These are phyloP conservation scores for Pycnomerus fuliginosus DNA, from an alignment of 2,888 invertebrate species.

Conservation along the genomic window DNA sequence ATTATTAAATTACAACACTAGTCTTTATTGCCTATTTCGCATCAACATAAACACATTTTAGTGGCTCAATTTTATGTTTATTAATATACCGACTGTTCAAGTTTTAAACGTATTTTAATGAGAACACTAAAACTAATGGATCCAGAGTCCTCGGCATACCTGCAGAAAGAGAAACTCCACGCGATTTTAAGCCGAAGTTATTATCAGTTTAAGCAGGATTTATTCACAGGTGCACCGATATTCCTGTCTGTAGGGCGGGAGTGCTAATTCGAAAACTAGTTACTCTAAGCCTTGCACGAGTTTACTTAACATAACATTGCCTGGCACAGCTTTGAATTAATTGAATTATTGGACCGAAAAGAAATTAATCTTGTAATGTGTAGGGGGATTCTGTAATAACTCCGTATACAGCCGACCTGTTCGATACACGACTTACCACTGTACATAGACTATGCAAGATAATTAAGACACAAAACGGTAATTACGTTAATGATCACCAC, in stretches of 20 bases:
- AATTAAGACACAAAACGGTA: constrained; percentile 25
- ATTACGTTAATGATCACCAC: constrained; percentile 22
- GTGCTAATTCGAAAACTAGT: constrained; percentile 49
- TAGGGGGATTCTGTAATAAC: constrained; percentile 46
- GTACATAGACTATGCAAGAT: constrained; percentile 17
- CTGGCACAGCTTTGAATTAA: constrained; percentile 52
- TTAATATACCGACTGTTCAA: constrained; percentile 16
- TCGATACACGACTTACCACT: constrained; percentile 19
- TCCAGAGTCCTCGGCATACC: constrained; percentile 14
- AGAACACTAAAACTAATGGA: constrained; percentile 20
- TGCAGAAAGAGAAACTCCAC: constrained; percentile 15
- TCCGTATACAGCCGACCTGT: constrained; percentile 36
- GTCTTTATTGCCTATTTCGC: constrained; percentile 19
- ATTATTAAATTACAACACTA: constrained; percentile 18
- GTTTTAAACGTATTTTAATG: constrained; percentile 21
- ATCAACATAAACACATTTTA: constrained; percentile 21
- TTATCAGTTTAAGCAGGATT: too few species aligned
- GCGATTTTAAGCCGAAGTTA: too few species aligned
- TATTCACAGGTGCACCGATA: constrained; percentile 2
- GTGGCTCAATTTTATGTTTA: constrained; percentile 22
- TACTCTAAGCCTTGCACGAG: constrained; percentile 45
- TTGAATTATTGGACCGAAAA: constrained; percentile 57
- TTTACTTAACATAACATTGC: constrained; percentile 52
- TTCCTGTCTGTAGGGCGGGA: constrained; percentile 1
- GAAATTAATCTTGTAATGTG: constrained; percentile 56